Evolutionary conservation across 2,113 vertebrate species (phyloP).

Genomic region (Acrocephalus arundinaceus): DNA sequence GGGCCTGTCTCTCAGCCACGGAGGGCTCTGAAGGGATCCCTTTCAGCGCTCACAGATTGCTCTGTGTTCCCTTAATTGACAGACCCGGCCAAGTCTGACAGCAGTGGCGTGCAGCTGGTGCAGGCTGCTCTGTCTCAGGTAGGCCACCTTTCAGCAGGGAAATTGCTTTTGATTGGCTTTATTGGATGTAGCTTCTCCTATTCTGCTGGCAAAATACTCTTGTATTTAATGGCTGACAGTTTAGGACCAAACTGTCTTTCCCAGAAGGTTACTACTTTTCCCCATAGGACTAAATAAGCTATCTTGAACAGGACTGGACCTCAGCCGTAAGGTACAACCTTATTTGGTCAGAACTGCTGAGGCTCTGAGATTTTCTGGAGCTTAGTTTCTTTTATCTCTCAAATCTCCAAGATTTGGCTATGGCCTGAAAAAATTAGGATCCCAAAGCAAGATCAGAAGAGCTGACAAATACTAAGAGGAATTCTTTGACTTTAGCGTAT

Average conservation of each 20-base stretch:
- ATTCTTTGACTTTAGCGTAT: background rate
- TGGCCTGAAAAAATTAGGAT: background rate
- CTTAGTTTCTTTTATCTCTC: background rate
- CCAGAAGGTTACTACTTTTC: background rate
- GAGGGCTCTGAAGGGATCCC: slow-evolving; percentile 84
- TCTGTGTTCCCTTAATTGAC: slow-evolving; percentile 92
- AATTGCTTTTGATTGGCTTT: slow-evolving; percentile 83
- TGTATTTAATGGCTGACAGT: background rate
- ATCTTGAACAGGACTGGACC: background rate
- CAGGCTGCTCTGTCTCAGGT: slow-evolving; percentile 74
- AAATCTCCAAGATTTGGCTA: background rate
- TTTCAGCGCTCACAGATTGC: slow-evolving; percentile 91
- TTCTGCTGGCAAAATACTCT: slow-evolving; percentile 35
- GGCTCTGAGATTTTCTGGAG: background rate
- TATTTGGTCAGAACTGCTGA: background rate
- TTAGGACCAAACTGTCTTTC: background rate
- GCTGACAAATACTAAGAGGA: background rate
- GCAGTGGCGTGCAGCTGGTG: slow-evolving; percentile 84
- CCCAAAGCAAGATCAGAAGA: background rate
- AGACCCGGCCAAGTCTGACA: slow-evolving; percentile 82
- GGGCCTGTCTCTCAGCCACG: slow-evolving; percentile 82
- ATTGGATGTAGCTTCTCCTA: slow-evolving; percentile 70
- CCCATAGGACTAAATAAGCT: background rate
- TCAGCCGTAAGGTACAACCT: background rate
- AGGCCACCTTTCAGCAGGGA: slow-evolving; percentile 87